Evolutionary conservation across 2,797 vertebrate genomes (phyloP), one percentile per base, ranked within the genome.

Genomic region (Peromyscus eremicus): DNA sequence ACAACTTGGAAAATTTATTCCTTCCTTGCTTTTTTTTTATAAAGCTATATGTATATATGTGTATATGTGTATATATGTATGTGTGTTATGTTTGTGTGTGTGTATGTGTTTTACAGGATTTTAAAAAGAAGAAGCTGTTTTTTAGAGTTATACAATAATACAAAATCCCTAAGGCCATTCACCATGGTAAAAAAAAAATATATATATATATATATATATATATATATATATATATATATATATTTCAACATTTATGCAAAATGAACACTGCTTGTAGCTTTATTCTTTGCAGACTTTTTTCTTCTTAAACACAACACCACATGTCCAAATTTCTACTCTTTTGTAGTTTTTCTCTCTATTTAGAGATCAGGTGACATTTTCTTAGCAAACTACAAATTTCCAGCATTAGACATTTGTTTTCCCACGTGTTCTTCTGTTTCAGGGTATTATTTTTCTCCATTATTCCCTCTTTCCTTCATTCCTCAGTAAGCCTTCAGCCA

Each of bases 101-200:
- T 83, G 9, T 83, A 17, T 71, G 10, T 76, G 27, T 75, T 57
- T 76, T 89, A 57, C 29, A 89, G 32, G 29, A 96, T 96, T 97
- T 70, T 62, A 98, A 93, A 49, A 68, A 85, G 25, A 68, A 49
- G 29, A 49, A 86, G 55, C 64, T 96, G 75, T 96, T 98, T 98
- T 96, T 97, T 73, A 96, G 96, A 96, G 97, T 96, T 75, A 97
- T 94, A 97, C 21, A 70, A 90, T 96, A 94, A 68, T 0, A 2
- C 93, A 97, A 97, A 98, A 97, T 95, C 94, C 96, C 92, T 94
- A 84, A 88, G 95, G 88, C 34, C 46, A 84, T 94, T 97, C 49
- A 64, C 23, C n/a, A 1, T 34, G 5, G 21, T 29, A 19, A 46
- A 82, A 80, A 83, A 11, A 11, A 68, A 43, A 52, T 52, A 52